Conservation (phyloP, 2,888 invertebrate genomes). For the Lycocerus yunnanus region DNA sequence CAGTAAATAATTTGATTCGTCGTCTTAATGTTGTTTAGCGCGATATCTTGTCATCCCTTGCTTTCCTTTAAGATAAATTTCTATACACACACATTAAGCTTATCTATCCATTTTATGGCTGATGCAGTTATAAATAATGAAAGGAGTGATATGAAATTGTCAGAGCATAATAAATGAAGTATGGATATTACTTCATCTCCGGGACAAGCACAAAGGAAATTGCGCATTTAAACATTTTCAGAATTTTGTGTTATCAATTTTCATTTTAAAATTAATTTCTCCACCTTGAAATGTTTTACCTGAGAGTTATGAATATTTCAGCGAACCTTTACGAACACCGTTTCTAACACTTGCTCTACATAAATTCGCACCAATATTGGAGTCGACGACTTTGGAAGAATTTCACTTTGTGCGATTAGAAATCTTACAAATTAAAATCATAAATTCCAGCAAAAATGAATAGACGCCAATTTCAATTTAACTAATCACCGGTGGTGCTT, state of each 20-base stretch:
- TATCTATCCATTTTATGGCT: conserved; percentile 27
- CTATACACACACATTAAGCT: conserved; percentile 16
- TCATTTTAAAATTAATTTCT: neutral
- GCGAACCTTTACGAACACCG: neutral
- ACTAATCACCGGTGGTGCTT: too few relatives aligned
- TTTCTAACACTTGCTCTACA: neutral
- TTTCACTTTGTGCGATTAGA: neutral
- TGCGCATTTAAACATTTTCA: conserved; percentile 5
- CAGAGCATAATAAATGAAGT: conserved; percentile 23
- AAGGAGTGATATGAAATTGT: conserved; percentile 29
- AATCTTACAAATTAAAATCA: neutral
- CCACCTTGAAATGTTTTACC: neutral
- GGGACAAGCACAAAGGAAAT: conserved; percentile 12
- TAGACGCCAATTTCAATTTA: neutral
- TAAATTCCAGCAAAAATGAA: neutral
- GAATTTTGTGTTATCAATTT: conserved; percentile 2
- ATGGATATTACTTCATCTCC: conserved; percentile 27
- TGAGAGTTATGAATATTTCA: neutral
- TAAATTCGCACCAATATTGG: neutral
- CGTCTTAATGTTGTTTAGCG: neutral
- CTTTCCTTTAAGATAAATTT: conserved; percentile 10
- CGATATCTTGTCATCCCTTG: neutral
- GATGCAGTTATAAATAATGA: conserved; percentile 32
- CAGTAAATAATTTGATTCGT: neutral
- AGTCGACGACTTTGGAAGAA: neutral